phyloP scores from a whole-genome alignment of 2,888 invertebrate species.

The Diarsia rubi region DNA sequence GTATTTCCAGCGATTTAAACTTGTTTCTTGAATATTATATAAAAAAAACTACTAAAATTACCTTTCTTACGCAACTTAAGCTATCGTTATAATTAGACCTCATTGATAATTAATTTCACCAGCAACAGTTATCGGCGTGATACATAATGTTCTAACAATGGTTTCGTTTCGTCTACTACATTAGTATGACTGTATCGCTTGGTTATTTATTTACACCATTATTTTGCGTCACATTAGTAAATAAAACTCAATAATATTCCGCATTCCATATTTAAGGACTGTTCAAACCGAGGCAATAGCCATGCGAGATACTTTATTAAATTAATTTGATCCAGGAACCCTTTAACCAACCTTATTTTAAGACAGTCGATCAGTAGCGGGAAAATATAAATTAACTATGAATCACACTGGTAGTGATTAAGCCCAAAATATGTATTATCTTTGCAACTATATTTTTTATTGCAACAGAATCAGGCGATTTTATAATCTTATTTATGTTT shows the following conservation, averaged over 20 bases:
- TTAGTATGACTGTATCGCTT: not conserved
- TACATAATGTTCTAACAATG: not conserved
- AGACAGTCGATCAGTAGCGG: not conserved
- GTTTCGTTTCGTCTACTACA: not conserved
- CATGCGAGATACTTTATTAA: not conserved
- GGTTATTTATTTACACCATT: not conserved
- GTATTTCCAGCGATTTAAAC: not conserved
- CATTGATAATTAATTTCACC: not conserved
- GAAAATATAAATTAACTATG: not conserved
- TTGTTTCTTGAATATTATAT: not conserved
- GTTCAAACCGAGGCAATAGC: not conserved
- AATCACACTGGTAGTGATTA: constrained; percentile 2
- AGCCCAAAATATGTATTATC: not conserved
- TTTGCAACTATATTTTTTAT: not conserved
- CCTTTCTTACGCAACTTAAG: too few relatives aligned
- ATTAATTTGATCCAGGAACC: not conserved
- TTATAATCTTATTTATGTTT: not conserved
- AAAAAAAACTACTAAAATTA: not conserved
- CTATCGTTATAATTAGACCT: not conserved
- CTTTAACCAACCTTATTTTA: too few relatives aligned
- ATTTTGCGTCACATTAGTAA: not conserved
- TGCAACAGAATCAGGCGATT: not conserved
- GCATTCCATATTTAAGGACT: not conserved
- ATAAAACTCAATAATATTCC: not conserved
- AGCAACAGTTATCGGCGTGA: not conserved